phyloP scores from a whole-genome alignment of 2,797 vertebrate genomes.

The Chrysolophus pictus region DNA sequence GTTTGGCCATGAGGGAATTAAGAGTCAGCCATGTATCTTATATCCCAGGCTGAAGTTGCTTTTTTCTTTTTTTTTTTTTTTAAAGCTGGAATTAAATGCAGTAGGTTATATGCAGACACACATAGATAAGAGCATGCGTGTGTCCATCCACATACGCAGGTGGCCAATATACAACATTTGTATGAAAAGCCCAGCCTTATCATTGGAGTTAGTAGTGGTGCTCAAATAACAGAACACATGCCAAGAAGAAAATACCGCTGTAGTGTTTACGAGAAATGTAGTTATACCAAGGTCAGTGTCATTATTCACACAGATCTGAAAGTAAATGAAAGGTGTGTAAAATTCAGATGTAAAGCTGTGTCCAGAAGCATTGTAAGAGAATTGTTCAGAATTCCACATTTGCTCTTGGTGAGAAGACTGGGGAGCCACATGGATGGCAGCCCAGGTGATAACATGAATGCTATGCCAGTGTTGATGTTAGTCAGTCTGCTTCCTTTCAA shows the following conservation, averaged over 20 bases:
- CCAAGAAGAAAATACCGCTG: not conserved
- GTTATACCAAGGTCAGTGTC: not conserved
- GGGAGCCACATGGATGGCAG: not conserved
- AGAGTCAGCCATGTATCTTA: conserved; percentile 65
- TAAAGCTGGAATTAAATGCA: not conserved
- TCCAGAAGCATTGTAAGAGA: not conserved
- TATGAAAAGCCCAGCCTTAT: not conserved
- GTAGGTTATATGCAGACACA: not conserved
- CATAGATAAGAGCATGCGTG: not conserved
- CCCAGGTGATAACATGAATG: not conserved
- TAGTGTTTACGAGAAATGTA: not conserved
- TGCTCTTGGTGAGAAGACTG: not conserved
- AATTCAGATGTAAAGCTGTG: not conserved
- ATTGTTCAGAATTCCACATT: not conserved
- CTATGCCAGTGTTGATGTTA: not conserved
- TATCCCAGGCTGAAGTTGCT: conserved; percentile 58
- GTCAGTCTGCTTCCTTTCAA: not conserved
- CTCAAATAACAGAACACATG: not conserved
- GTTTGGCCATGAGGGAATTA: conserved; percentile 76
- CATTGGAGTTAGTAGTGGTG: not conserved
- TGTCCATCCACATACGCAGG: not conserved
- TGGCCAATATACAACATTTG: not conserved
- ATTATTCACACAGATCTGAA: not conserved
- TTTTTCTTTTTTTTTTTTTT: not conserved
- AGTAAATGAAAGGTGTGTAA: not conserved